Base-by-base conservation (phyloP, 2,888 invertebrate species). In the Iphiclides podalirius region DNA sequence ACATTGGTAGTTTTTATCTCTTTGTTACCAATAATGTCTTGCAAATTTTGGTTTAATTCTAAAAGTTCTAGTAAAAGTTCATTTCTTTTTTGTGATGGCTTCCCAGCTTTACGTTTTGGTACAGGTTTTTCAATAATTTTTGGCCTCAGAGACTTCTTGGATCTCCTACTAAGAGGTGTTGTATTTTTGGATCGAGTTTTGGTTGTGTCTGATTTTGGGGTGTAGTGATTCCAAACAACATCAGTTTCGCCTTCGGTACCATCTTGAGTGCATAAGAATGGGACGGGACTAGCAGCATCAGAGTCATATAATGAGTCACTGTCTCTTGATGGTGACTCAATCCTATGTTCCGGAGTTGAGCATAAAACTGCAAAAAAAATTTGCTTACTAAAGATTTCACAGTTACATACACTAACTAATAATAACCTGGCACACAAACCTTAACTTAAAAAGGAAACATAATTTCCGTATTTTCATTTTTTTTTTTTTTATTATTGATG, bases 191-290 rank as follows among this genome's bases (percentile, higher is more conserved):
- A 52, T 0, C 70, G 64, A 34, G 74, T 67, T 42, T 63, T 68
- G 20, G 64, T 58, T 23, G 78, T 63, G 11, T 74, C 77, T 7
- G 88, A 73, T 59, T 83, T 85, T n/a, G 89, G 88, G 58, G 89
- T 86, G 60, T 89, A 88, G 52, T 81, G 88, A 58, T 89, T 89
- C 89, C 89, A 89, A 8, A 89, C 76, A 11, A 89, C 89, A 61
- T 89, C 88, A 11, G 81, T 84, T 65, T 83, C 82, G 1, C 88
- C 89, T 54, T 86, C 85, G 1, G 80, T 73, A 8, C 88, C 89
- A 71, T 89, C 89, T 70, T 89, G 89, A 1, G 89, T 89, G 55
- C 87, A 89, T 7, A 85, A 54, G 64, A 89, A 89, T 6, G 86
- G 88, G 0, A 89, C 86, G 2, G 89, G 89, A 54, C 88, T 88